Conservation (phyloP, 2,113 vertebrate species). For the Myiozetetes cayanensis region DNA sequence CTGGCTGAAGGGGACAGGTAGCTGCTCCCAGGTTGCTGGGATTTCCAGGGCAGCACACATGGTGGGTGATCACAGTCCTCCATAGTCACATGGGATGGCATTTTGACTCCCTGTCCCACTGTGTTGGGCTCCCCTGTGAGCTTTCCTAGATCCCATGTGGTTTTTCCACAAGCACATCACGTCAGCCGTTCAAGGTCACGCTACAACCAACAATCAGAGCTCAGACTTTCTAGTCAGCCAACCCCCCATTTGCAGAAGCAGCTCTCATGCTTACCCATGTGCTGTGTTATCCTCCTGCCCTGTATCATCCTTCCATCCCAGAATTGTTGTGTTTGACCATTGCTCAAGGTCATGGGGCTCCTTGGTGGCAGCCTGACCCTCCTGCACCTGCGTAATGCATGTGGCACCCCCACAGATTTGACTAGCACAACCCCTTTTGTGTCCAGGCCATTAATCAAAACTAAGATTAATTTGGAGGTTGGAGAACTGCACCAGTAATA, state of each 20-base stretch:
- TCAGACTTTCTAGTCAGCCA: background rate
- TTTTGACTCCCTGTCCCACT: rapidly evolving
- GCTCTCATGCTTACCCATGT: rapidly evolving
- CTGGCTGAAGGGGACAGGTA: background rate
- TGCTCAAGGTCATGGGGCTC: background rate
- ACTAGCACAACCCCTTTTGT: background rate
- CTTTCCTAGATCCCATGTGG: background rate
- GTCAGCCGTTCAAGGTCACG: background rate
- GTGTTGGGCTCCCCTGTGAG: rapidly evolving
- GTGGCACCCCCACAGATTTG: background rate
- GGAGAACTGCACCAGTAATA: background rate
- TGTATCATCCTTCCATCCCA: background rate
- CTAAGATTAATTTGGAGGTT: background rate
- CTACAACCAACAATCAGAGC: background rate
- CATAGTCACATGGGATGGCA: background rate
- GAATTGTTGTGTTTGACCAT: background rate
- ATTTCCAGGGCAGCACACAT: background rate
- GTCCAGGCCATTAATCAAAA: background rate
- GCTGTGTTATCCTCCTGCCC: background rate
- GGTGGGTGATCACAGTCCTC: background rate
- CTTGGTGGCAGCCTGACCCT: background rate
- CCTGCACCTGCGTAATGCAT: background rate
- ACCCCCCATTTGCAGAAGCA: background rate
- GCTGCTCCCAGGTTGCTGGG: background rate
- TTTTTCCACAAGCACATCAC: background rate